These are phyloP conservation scores for Aphis craccivora DNA, from an alignment of 1,140 invertebrate genomes.

Conservation along the genomic window DNA sequence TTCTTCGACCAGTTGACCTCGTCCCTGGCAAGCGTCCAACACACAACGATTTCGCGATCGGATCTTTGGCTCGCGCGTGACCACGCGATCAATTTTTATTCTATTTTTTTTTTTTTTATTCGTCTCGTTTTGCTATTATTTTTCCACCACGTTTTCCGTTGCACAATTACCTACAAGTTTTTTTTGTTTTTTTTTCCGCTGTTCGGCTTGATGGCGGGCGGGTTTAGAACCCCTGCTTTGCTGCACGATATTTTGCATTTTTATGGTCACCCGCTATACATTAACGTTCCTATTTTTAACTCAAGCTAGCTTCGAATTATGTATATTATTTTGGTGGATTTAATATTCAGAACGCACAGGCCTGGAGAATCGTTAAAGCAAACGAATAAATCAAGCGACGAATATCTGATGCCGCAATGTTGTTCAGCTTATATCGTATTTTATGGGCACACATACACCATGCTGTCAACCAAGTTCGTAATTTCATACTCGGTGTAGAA, in stretches of 20 bases:
- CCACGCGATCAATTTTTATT: not conserved
- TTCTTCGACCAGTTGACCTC: not conserved
- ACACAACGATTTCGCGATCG: not conserved
- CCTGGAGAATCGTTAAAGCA: slow-evolving; percentile 24
- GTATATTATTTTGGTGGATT: slow-evolving; percentile 27
- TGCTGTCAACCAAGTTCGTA: too few species aligned
- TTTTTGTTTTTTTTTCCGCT: not conserved
- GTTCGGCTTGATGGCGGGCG: not conserved
- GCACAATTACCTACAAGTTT: not conserved
- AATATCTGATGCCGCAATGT: not conserved
- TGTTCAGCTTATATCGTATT: not conserved
- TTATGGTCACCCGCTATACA: slow-evolving; percentile 36
- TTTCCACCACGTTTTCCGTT: not conserved
- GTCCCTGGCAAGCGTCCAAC: not conserved
- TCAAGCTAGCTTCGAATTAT: not conserved
- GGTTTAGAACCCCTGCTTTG: not conserved
- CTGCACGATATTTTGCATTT: slow-evolving; percentile 32
- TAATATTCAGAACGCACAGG: slow-evolving; percentile 32
- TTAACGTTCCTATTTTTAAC: slow-evolving; percentile 49
- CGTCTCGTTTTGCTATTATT: not conserved
- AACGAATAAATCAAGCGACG: slow-evolving; percentile 47
- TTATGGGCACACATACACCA: not conserved
- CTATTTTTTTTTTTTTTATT: not conserved
- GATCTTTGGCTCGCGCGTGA: not conserved
- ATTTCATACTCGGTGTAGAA: not conserved